Percentiles rank a stretch among this genome's conserved stretches.
These are phyloP conservation scores for Gadus chalcogrammus DNA, from an alignment of 2,113 vertebrate genomes.

Conservation along the genomic window DNA sequence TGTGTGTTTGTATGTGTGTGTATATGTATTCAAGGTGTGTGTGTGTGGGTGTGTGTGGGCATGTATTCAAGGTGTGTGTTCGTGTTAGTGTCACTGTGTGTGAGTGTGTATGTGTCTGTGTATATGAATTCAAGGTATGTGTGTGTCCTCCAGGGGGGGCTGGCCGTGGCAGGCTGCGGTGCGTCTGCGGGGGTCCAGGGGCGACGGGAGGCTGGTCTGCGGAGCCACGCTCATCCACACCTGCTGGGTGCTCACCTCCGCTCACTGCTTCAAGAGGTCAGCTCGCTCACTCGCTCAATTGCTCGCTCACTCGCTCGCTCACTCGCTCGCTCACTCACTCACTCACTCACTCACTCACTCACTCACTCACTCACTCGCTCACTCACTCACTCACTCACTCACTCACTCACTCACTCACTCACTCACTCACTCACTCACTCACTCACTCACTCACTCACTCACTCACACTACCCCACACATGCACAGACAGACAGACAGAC, in stretches of 20 bases:
- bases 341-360: constrained; percentile 1
- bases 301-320: not conserved
- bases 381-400: not conserved
- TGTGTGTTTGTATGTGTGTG: too few species aligned
- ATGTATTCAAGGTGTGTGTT: not conserved
- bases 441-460: too few species aligned
- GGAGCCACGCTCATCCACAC: constrained; percentile 92
- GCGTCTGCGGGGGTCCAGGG: constrained; percentile 81
- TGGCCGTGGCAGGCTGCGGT: constrained; percentile 98
- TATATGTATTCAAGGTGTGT: too few species aligned
- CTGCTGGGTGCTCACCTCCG: constrained; percentile 96
- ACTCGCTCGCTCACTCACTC: constrained; percentile 16
- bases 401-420: constrained; percentile 16
- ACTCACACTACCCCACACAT: not conserved
- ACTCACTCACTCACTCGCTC: too few species aligned
- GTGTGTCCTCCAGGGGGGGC: constrained; percentile 75
- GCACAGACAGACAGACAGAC: not conserved
- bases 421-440: constrained; percentile 1
- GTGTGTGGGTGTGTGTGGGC: too few species aligned
- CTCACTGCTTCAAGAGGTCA: constrained; percentile 96
- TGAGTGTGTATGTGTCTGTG: not conserved
- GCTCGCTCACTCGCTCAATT: not conserved
- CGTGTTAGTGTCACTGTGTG: too few species aligned
- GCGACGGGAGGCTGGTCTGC: constrained; percentile 88
- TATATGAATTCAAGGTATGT: constrained; percentile 47